A percentile compares a stretch with the other conserved stretches of the same genome.
Conservation (phyloP, 2,113 vertebrate genomes). For the Cynoglossus semilaevis region DNA sequence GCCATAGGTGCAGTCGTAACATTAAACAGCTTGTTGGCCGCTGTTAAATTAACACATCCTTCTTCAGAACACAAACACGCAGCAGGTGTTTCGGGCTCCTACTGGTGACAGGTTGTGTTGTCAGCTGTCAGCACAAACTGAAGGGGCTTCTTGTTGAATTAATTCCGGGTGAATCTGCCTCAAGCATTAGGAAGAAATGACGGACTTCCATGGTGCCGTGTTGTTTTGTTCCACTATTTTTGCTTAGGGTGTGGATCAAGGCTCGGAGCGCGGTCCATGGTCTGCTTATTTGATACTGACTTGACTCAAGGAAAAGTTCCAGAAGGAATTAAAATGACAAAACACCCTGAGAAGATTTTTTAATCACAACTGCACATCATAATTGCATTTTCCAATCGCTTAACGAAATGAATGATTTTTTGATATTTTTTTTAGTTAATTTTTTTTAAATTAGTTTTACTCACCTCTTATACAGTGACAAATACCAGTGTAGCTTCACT, state of each 20-base stretch:
- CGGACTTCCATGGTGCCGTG: background rate
- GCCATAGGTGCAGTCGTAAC: background rate
- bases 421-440: too few relatives aligned
- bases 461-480: too few relatives aligned
- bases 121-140: background rate
- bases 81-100: background rate
- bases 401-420: too few relatives aligned
- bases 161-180: background rate
- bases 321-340: too few relatives aligned
- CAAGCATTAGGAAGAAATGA: background rate
- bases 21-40: slow-evolving; percentile 3
- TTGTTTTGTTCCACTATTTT: background rate
- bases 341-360: too few relatives aligned
- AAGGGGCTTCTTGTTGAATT: background rate
- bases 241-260: background rate
- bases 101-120: background rate
- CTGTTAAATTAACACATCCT: background rate
- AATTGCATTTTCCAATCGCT: too few relatives aligned
- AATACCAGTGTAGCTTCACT: too few relatives aligned
- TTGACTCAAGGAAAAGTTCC: too few relatives aligned
- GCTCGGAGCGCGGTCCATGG: too few relatives aligned
- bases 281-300: too few relatives aligned
- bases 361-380: too few relatives aligned
- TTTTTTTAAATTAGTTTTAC: too few relatives aligned
- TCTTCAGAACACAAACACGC: background rate